Evolutionary conservation across 35 echinoderm and acorn worm species (phyloP), one percentile per base, ranked within the genome.

Genomic region (Acanthaster planci): DNA sequence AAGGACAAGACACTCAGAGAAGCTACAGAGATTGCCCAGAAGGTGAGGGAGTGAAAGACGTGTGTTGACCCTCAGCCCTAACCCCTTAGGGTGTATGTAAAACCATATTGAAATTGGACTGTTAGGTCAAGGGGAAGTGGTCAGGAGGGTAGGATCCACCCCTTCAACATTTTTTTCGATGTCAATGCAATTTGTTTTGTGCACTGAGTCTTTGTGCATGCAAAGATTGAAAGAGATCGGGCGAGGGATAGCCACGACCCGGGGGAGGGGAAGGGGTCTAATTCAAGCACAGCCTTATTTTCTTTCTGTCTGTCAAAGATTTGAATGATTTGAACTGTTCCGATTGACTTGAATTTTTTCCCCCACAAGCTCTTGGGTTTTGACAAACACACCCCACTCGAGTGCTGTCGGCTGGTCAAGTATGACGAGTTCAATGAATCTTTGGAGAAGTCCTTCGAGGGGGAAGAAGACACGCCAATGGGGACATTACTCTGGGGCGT

Each of bases 391-490:
- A 64, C 93, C 78, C 86, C 96, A 8, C 18, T 99, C 4, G 82
- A 60, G 0, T 89, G 87, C 51, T 99, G 96, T 67, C 76, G 96
- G 10, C 77, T 99, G 76, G 96, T 99, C 6, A 99, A 99, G 56
- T 99, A 99, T 39, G 96, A 99, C 39, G 96, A 99, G 47, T 94
- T 91, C 82, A 88, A 99, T 37, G 96, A 99, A 59, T 90, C 93
- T 29, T 81, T 99, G 23, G 96, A 99, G 72, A 93, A 83, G 52
- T 99, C 96, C n/a, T 94, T 85, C 76, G 92, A 99, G 51, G 86
- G 80, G 6, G 92, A 90, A 38, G 88, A 89, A 51, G 60, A 91
- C 23, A 92, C 96, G 34, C 86, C 82, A 0, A 99, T 99, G 68
- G 96, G 96, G 31, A 84, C 77, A 31, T 52, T 99, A n/a, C 82